These are phyloP conservation scores for Cryptomyrus ogoouensis DNA, from an alignment of 2,113 vertebrate genomes.

Conservation along the genomic window DNA sequence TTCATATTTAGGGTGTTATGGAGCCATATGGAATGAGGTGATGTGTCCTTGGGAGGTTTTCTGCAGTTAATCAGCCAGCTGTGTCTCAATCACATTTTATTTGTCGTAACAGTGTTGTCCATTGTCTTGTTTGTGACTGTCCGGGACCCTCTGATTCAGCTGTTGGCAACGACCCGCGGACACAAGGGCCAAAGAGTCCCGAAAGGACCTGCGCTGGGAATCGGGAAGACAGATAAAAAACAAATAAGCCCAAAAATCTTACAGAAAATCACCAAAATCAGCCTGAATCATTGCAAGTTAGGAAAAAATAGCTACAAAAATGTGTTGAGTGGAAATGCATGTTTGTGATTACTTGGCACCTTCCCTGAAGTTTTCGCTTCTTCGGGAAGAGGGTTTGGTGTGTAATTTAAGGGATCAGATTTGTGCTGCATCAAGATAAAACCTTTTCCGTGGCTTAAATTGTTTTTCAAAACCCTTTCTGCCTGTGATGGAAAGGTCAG, in stretches of 20 bases:
- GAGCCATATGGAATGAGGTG: not conserved
- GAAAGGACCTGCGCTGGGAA: not conserved
- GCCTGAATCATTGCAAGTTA: not conserved
- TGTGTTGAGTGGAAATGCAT: not conserved
- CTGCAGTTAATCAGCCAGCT: slow-evolving; percentile 12
- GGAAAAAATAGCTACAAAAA: not conserved
- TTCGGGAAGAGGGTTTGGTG: not conserved
- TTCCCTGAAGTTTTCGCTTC: not conserved
- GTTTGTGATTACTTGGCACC: not conserved
- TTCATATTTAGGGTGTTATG: slow-evolving; percentile 25
- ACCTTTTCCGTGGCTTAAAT: not conserved
- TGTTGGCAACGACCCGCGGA: not conserved
- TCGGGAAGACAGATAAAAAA: not conserved
- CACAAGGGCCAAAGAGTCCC: not conserved
- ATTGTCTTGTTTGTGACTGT: slow-evolving; percentile 16
- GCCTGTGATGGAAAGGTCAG: not conserved
- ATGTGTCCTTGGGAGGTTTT: slow-evolving; percentile 8
- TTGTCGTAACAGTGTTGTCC: not conserved
- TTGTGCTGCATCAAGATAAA: not conserved
- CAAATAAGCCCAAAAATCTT: not conserved
- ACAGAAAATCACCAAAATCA: not conserved
- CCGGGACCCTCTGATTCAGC: not conserved
- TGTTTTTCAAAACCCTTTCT: not conserved
- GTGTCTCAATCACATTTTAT: slow-evolving; percentile 10
- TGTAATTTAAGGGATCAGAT: not conserved